Evolutionary conservation across 2,797 vertebrate genomes (phyloP).

Genomic region (Anguilla anguilla): DNA sequence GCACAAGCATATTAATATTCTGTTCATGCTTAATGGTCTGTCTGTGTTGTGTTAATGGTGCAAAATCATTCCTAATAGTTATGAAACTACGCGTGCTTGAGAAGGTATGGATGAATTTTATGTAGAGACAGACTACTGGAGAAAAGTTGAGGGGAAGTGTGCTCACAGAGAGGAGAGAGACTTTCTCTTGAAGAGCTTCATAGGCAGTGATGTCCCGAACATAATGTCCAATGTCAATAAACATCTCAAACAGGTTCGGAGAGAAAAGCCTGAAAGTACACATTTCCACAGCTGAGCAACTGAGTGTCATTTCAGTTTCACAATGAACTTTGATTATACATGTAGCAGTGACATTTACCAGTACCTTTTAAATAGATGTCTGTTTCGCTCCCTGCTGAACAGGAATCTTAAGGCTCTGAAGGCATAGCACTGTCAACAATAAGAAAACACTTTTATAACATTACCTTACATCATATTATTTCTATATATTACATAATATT

Average conservation of each 20-base stretch:
- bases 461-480: not conserved
- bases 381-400: conserved; percentile 89
- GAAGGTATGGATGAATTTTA: not conserved
- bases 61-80: not conserved
- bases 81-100: not conserved
- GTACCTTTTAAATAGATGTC: conserved; percentile 88
- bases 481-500: no score
- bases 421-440: conserved; percentile 77
- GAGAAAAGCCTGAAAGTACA: conserved; percentile 78
- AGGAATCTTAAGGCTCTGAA: conserved; percentile 89
- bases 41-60: not conserved
- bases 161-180: conserved; percentile 80
- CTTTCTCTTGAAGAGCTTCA: conserved; percentile 77
- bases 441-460: conserved; percentile 28
- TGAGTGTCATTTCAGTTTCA: not conserved
- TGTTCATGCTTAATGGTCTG: not conserved
- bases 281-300: not conserved
- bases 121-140: not conserved
- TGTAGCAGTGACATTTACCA: not conserved
- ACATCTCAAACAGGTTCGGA: conserved; percentile 86
- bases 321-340: not conserved
- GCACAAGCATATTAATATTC: not conserved
- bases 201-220: conserved; percentile 83
- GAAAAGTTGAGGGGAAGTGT: conserved; percentile 22
- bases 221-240: conserved; percentile 92